Conservation (phyloP, 2,888 invertebrate genomes). For the Agrochola circellaris region DNA sequence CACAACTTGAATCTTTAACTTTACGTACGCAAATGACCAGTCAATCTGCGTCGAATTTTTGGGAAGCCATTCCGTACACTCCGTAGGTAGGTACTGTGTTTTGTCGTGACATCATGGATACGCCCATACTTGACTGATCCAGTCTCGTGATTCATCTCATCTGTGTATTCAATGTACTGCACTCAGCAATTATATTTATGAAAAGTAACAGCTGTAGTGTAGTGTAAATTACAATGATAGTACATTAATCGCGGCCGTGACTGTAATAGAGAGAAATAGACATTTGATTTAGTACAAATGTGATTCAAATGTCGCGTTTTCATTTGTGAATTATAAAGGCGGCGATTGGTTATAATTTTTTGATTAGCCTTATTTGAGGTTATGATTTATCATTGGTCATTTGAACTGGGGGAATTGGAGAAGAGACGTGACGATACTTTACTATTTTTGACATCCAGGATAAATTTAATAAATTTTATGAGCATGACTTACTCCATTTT, state of each 20-base stretch:
- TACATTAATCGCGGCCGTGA: constrained; percentile 47
- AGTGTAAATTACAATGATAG: constrained; percentile 60
- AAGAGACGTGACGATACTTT: constrained; percentile 1
- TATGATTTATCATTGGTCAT: constrained; percentile 35
- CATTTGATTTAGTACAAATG: constrained; percentile 41
- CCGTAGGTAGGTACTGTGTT: constrained; percentile 20
- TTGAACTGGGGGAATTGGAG: constrained; percentile 29
- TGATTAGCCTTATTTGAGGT: constrained; percentile 43
- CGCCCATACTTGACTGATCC: constrained; percentile 68
- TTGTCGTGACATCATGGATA: constrained; percentile 67
- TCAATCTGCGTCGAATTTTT: constrained; percentile 49
- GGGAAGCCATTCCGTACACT: constrained; percentile 48
- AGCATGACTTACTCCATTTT: background rate
- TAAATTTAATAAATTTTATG: background rate
- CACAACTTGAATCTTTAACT: constrained; percentile 35
- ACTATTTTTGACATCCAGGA: background rate
- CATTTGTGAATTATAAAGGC: constrained; percentile 44
- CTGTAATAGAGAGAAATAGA: constrained; percentile 37
- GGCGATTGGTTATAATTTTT: constrained; percentile 52
- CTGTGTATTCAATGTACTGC: constrained; percentile 47
- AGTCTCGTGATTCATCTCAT: constrained; percentile 68
- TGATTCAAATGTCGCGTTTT: constrained; percentile 47
- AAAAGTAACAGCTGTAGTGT: constrained; percentile 62
- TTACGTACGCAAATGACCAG: constrained; percentile 46
- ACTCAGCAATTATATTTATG: constrained; percentile 49